phyloP scores from a whole-genome alignment of 2,888 invertebrate genomes.

The Cryptus viduatorius region DNA sequence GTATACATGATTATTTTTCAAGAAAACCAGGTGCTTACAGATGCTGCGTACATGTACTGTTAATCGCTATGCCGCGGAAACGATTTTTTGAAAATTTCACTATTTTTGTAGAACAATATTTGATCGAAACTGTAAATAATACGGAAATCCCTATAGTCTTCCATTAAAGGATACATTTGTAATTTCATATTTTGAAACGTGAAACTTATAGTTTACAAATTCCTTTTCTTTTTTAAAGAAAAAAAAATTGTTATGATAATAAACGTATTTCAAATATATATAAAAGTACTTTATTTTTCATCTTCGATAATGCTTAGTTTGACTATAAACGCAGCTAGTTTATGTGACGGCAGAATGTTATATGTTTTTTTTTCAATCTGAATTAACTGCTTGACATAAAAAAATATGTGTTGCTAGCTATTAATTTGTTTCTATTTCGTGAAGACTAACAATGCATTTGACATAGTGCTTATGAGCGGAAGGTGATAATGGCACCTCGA shows the following conservation, averaged over 20 bases:
- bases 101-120: too few relatives aligned
- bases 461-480: slow-evolving; percentile 29
- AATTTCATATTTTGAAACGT: not conserved
- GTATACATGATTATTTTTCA: too few relatives aligned
- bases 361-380: not conserved
- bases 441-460: not conserved
- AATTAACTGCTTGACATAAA: not conserved
- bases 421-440: too few relatives aligned
- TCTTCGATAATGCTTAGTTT: not conserved
- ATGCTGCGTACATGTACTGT: too few relatives aligned
- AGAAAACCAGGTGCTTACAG: too few relatives aligned
- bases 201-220: not conserved
- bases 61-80: too few relatives aligned
- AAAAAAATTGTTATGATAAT: not conserved
- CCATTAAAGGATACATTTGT: too few relatives aligned
- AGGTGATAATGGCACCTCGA: slow-evolving; percentile 79
- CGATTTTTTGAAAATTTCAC: too few relatives aligned
- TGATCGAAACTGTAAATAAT: too few relatives aligned
- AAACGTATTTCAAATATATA: not conserved
- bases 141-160: too few relatives aligned
- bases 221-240: not conserved
- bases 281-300: not conserved
- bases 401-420: not conserved
- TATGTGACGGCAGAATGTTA: not conserved
- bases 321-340: not conserved